Conservation (phyloP, 2,888 invertebrate genomes). For the Ophion slaviceki region DNA sequence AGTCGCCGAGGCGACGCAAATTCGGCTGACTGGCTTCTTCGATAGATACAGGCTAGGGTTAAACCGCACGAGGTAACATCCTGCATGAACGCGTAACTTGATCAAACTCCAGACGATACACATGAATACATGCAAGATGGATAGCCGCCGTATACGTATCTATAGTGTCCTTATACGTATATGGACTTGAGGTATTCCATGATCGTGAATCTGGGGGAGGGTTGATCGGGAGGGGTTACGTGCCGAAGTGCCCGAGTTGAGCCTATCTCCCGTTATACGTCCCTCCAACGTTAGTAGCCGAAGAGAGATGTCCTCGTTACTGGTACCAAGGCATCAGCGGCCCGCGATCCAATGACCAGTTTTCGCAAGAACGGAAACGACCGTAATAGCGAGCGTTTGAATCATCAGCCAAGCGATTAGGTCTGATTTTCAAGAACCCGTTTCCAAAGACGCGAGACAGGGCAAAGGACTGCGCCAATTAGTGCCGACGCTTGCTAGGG, state of each 20-base stretch:
- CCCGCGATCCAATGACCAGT: background rate
- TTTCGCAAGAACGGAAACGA: background rate
- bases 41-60: background rate
- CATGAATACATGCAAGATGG: background rate
- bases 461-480: too few species aligned
- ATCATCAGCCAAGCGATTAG: too few species aligned
- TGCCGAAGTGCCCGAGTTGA: slow-evolving; percentile 52
- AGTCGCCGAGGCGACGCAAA: slow-evolving; percentile 41
- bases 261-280: slow-evolving; percentile 37
- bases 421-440: too few species aligned
- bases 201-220: slow-evolving; percentile 37
- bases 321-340: slow-evolving; percentile 17
- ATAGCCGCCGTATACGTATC: background rate
- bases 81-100: slow-evolving; percentile 59
- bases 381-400: too few species aligned
- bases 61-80: slow-evolving; percentile 45
- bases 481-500: too few species aligned
- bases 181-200: slow-evolving; percentile 38
- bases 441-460: too few species aligned
- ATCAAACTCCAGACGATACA: slow-evolving; percentile 56
- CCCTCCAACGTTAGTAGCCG: slow-evolving; percentile 23
- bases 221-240: slow-evolving; percentile 23
- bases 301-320: slow-evolving; percentile 28
- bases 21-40: slow-evolving; percentile 38
- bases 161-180: background rate